Percentiles rank a stretch among this genome's conserved stretches.
Evolutionary conservation across 2,113 vertebrate genomes (phyloP).

Genomic region (Caretta caretta): DNA sequence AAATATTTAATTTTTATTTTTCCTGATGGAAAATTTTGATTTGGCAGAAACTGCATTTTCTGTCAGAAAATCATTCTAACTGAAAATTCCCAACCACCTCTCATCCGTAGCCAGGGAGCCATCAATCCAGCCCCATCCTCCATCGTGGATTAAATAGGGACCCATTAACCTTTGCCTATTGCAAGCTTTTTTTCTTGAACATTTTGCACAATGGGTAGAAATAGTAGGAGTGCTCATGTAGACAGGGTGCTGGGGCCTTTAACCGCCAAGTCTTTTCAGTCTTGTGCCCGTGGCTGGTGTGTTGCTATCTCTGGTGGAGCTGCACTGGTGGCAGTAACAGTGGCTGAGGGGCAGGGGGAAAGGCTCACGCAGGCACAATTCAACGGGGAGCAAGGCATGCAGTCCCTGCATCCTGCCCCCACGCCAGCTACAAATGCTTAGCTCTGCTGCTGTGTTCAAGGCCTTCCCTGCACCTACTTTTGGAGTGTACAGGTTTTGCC

Average conservation of each 20-base stretch:
- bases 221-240: not conserved
- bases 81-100: not conserved
- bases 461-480: accelerated
- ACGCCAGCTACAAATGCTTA: not conserved
- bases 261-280: not conserved
- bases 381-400: not conserved
- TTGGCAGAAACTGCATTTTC: not conserved
- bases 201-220: not conserved
- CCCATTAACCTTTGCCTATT: not conserved
- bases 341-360: not conserved
- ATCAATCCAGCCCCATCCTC: not conserved
- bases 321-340: not conserved
- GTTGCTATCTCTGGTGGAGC: not conserved
- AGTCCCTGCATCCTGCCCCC: not conserved
- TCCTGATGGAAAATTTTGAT: not conserved
- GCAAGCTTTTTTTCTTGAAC: not conserved
- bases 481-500: accelerated
- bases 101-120: not conserved
- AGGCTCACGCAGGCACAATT: not conserved
- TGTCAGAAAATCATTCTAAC: not conserved
- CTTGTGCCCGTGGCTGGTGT: not conserved
- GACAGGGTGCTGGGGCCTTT: not conserved
- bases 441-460: accelerated
- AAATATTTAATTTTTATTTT: not conserved
- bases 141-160: not conserved